These are phyloP conservation scores for Bolinopsis microptera DNA, from an alignment of 37 sponge, comb jelly and placozoan species.

Conservation along the genomic window DNA sequence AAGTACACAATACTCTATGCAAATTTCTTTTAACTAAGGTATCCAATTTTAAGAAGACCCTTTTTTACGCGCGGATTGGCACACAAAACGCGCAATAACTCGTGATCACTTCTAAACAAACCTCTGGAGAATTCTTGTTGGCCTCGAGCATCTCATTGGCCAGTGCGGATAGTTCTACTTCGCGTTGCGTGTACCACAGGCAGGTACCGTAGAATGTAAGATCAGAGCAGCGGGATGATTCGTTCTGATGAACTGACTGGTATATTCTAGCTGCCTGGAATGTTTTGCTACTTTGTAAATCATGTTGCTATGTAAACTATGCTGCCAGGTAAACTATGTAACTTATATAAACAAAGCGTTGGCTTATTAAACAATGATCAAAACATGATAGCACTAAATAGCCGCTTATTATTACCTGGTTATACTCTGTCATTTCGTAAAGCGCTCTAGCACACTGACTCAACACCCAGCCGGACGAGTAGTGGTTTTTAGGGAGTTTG, in stretches of 20 bases:
- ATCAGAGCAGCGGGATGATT: not conserved
- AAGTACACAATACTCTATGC: not conserved
- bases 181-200: slow-evolving; percentile 87
- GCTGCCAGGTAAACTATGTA: slow-evolving; percentile 65
- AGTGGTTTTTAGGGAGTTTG: slow-evolving; percentile 76
- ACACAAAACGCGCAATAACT: not conserved
- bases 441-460: slow-evolving; percentile 77
- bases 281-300: slow-evolving; percentile 67
- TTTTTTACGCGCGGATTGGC: not conserved
- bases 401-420: slow-evolving; percentile 67
- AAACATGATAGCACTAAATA: not conserved
- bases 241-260: slow-evolving; percentile 47
- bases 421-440: slow-evolving; percentile 77
- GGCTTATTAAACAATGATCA: not conserved
- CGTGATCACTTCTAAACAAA: not conserved
- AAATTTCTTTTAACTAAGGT: not conserved
- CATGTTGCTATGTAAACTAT: slow-evolving; percentile 67
- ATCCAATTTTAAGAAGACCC: not conserved
- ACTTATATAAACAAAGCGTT: not conserved
- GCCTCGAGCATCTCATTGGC: slow-evolving; percentile 73
- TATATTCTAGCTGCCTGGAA: slow-evolving; percentile 71
- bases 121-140: slow-evolving; percentile 70
- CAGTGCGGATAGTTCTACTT: slow-evolving; percentile 75
- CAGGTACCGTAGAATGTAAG: slow-evolving; percentile 28
- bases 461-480: slow-evolving; percentile 78